Percentiles rank a stretch among this genome's conserved stretches.
These are phyloP conservation scores for human (Homo sapiens) DNA, from an alignment of 2,113 vertebrate genomes.

Conservation along the genomic window DNA sequence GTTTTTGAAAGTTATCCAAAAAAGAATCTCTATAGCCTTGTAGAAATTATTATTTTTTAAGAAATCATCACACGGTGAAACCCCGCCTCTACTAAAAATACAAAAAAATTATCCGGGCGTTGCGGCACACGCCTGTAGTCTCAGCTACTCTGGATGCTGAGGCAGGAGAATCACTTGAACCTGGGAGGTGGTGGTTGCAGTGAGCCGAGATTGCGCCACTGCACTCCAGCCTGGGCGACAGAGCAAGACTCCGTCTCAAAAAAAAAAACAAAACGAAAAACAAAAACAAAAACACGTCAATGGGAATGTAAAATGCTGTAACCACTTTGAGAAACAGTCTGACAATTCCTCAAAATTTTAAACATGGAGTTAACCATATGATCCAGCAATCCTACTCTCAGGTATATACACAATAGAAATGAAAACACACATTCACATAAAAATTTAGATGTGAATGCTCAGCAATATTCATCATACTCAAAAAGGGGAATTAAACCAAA, in stretches of 20 bases:
- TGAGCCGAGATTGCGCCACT: too few species aligned
- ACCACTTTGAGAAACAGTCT: background rate
- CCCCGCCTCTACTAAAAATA: too few species aligned
- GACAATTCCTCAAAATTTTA: constrained; percentile 27
- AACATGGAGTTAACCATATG: background rate
- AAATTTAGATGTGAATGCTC: constrained; percentile 8
- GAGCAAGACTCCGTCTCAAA: too few species aligned
- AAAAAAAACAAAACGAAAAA: too few species aligned
- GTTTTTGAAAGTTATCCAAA: constrained; percentile 16
- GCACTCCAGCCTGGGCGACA: too few species aligned
- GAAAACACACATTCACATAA: background rate
- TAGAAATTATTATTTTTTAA: background rate
- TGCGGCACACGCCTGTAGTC: too few species aligned
- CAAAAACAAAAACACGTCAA: background rate
- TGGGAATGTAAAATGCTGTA: background rate
- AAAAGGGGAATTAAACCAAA: constrained; percentile 16
- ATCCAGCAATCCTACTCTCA: constrained; percentile 13
- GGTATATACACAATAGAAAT: background rate
- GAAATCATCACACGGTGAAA: background rate
- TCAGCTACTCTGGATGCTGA: too few species aligned
- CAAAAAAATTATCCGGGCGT: too few species aligned
- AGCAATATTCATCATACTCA: constrained; percentile 30
- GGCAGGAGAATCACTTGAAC: too few species aligned
- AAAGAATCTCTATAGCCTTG: background rate
- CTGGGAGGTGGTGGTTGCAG: too few species aligned